phyloP scores from a whole-genome alignment of 2,113 vertebrate species.

The Mixornis gularis region DNA sequence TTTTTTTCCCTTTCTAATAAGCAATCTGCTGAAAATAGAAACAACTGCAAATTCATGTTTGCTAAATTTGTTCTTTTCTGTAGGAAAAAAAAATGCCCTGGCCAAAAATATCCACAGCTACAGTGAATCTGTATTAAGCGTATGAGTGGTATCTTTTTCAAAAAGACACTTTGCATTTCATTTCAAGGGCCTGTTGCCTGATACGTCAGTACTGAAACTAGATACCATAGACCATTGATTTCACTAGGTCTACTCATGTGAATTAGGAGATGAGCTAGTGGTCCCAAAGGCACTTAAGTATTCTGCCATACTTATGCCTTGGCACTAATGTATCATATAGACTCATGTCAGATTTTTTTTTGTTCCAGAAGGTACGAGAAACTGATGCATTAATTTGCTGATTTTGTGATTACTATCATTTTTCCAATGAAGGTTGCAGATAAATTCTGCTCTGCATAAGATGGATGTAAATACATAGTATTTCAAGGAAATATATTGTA shows the following conservation, averaged over 20 bases:
- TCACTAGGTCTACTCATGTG: slow-evolving; percentile 36
- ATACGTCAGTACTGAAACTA: slow-evolving; percentile 30
- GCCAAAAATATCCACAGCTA: slow-evolving; percentile 13
- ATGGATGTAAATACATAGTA: not conserved
- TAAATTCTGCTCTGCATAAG: not conserved
- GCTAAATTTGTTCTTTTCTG: slow-evolving; percentile 11
- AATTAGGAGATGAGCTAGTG: slow-evolving; percentile 32
- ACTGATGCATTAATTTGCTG: not conserved
- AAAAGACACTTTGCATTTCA: not conserved
- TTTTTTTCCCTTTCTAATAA: not conserved
- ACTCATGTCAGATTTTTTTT: not conserved
- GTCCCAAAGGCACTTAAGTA: slow-evolving; percentile 45
- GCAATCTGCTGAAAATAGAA: slow-evolving; percentile 34
- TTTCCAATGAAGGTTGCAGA: not conserved
- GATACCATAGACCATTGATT: slow-evolving; percentile 32
- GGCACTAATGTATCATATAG: slow-evolving; percentile 23
- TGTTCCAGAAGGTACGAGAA: not conserved
- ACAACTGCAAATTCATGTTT: slow-evolving; percentile 14
- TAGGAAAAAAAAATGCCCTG: not conserved
- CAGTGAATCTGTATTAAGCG: not conserved
- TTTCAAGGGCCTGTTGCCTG: not conserved
- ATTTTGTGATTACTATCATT: not conserved
- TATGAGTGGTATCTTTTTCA: not conserved
- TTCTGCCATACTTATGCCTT: slow-evolving; percentile 2
- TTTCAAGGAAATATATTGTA: not conserved